Conservation (phyloP, 2,888 invertebrate genomes). For the Perizoma flavofasciatum region DNA sequence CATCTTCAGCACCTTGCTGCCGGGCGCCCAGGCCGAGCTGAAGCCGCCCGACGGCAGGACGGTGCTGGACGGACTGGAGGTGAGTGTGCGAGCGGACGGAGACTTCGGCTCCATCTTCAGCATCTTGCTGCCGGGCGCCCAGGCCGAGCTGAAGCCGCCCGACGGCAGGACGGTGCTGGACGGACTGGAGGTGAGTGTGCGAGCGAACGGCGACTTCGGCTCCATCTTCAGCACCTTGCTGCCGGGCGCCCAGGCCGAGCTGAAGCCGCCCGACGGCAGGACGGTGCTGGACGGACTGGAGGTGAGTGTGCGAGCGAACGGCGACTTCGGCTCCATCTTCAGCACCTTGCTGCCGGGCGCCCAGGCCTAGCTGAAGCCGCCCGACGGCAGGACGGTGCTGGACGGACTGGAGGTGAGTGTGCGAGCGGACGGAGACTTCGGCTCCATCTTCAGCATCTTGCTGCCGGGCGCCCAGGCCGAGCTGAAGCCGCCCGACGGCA, state of each 20-base stretch:
- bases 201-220: conserved; percentile 96
- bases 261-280: conserved; percentile 90
- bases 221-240: conserved; percentile 96
- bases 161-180: conserved; percentile 89
- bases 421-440: conserved; percentile 96
- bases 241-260: conserved; percentile 94
- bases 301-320: conserved; percentile 93
- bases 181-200: conserved; percentile 94
- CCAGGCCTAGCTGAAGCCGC: conserved; percentile 92
- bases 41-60: conserved; percentile 88
- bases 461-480: conserved; percentile 95
- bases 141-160: conserved; percentile 92
- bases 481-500: conserved; percentile 90
- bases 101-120: conserved; percentile 98
- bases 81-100: conserved; percentile 93
- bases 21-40: conserved; percentile 95
- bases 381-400: conserved; percentile 88
- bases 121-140: conserved; percentile 94
- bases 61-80: conserved; percentile 94
- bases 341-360: conserved; percentile 95
- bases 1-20: conserved; percentile 95
- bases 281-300: conserved; percentile 94
- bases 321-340: conserved; percentile 98
- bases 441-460: conserved; percentile 95
- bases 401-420: conserved; percentile 96